A percentile compares a stretch with the other conserved stretches of the same genome.
Conservation (phyloP, 2,888 invertebrate species). For the Argyresthia goedartella region DNA sequence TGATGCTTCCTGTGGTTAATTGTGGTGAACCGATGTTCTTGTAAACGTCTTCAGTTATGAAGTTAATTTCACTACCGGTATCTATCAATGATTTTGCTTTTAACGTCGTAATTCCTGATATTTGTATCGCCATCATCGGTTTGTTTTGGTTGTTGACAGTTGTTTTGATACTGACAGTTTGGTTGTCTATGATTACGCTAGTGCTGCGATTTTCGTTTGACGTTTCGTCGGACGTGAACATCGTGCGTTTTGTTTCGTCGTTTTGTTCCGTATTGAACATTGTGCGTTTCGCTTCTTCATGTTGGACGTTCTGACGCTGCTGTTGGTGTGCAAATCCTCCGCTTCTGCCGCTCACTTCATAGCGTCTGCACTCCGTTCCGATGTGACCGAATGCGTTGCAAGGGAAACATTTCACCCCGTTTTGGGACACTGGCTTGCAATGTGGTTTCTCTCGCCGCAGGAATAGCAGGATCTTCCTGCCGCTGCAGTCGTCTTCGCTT, state of each 20-base stretch:
- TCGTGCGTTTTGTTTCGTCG: background rate
- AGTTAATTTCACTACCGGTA: background rate
- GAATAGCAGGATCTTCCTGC: background rate
- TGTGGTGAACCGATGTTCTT: background rate
- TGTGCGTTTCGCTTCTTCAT: background rate
- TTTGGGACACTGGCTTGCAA: background rate
- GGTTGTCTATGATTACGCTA: background rate
- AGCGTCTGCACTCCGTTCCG: background rate
- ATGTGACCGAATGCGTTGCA: background rate
- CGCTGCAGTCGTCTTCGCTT: background rate
- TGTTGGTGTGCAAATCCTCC: background rate
- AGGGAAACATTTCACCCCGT: background rate
- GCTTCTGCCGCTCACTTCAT: background rate
- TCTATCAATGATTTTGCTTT: background rate
- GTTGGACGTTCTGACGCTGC: background rate
- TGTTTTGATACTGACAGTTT: background rate
- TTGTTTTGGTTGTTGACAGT: background rate
- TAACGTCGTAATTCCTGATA: background rate
- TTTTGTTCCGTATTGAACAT: background rate
- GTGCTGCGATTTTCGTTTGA: background rate
- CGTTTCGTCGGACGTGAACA: background rate
- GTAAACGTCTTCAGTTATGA: background rate
- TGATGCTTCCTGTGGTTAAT: background rate
- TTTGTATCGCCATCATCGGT: background rate
- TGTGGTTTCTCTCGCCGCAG: background rate